Conservation (phyloP, 1,140 invertebrate genomes). For the Elysia chlorotica region DNA sequence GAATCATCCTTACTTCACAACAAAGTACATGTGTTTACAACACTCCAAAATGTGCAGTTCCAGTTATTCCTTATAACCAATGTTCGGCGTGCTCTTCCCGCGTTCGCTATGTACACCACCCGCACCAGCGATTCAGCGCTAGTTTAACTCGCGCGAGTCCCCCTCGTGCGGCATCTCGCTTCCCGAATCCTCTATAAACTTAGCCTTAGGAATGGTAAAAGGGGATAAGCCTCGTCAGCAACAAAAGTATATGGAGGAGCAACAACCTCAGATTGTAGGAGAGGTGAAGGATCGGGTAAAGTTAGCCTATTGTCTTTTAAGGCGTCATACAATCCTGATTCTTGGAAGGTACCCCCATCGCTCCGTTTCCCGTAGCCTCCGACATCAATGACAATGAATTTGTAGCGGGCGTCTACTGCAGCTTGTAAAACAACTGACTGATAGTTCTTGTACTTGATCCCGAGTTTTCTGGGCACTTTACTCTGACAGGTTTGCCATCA, state of each 20-base stretch:
- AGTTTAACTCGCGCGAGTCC: too few relatives aligned
- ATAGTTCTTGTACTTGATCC: slow-evolving; percentile 58
- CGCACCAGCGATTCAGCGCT: too few relatives aligned
- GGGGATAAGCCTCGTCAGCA: slow-evolving; percentile 63
- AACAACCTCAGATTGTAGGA: slow-evolving; percentile 20
- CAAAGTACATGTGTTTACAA: too few relatives aligned
- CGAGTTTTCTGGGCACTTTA: slow-evolving; percentile 46
- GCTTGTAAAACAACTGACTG: slow-evolving; percentile 54
- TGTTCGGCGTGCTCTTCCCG: too few relatives aligned
- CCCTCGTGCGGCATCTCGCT: too few relatives aligned
- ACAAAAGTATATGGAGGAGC: slow-evolving; percentile 60
- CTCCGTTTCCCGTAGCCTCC: slow-evolving; percentile 31
- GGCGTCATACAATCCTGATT: slow-evolving; percentile 24
- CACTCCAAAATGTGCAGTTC: too few relatives aligned
- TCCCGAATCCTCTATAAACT: too few relatives aligned
- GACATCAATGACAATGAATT: slow-evolving; percentile 56
- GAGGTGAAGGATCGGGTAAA: background rate
- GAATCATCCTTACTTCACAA: too few relatives aligned
- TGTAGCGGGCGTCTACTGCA: slow-evolving; percentile 57
- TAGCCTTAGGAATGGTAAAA: slow-evolving; percentile 56
- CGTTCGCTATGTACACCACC: too few relatives aligned
- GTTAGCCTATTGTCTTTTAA: background rate
- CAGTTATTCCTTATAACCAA: too few relatives aligned
- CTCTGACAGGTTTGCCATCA: slow-evolving; percentile 62
- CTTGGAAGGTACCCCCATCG: slow-evolving; percentile 45